These are phyloP conservation scores for Cremastinae sp. DNA, from an alignment of 2,888 invertebrate species.

Conservation along the genomic window DNA sequence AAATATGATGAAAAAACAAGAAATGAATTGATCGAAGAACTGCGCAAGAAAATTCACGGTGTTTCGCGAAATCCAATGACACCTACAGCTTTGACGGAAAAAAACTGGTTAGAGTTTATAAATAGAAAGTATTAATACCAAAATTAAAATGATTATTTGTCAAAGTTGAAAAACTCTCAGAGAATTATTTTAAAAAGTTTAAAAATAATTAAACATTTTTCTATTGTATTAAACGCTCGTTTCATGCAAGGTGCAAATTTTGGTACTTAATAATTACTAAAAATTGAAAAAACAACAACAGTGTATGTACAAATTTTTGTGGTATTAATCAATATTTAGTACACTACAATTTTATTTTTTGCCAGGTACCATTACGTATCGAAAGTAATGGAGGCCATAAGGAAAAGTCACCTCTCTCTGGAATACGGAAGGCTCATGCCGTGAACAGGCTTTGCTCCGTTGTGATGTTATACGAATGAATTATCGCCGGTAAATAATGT, in stretches of 20 bases:
- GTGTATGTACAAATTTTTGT: background rate
- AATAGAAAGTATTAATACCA: too few relatives aligned
- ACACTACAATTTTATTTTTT: conserved; percentile 43
- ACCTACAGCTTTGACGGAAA: conserved; percentile 88
- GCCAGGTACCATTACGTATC: conserved; percentile 87
- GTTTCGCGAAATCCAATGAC: conserved; percentile 87
- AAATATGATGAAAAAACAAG: conserved; percentile 68
- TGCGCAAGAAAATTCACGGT: conserved; percentile 87
- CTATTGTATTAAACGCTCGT: too few relatives aligned
- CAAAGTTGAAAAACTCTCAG: too few relatives aligned
- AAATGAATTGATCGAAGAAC: conserved; percentile 83
- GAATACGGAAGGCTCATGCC: conserved; percentile 92
- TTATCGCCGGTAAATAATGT: background rate
- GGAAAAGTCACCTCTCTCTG: conserved; percentile 90
- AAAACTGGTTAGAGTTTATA: conserved; percentile 88
- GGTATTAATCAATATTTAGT: conserved; percentile 19
- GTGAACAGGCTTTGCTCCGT: conserved; percentile 71
- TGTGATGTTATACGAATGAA: conserved; percentile 26
- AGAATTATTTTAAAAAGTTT: too few relatives aligned
- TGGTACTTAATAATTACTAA: too few relatives aligned
- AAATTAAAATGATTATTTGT: too few relatives aligned
- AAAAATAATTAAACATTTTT: too few relatives aligned
- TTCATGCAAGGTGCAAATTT: too few relatives aligned
- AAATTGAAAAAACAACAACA: conserved; percentile 23
- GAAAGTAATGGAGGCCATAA: conserved; percentile 92